Evolutionary conservation across 2,888 invertebrate species (phyloP).

Genomic region (Serripes groenlandicus): DNA sequence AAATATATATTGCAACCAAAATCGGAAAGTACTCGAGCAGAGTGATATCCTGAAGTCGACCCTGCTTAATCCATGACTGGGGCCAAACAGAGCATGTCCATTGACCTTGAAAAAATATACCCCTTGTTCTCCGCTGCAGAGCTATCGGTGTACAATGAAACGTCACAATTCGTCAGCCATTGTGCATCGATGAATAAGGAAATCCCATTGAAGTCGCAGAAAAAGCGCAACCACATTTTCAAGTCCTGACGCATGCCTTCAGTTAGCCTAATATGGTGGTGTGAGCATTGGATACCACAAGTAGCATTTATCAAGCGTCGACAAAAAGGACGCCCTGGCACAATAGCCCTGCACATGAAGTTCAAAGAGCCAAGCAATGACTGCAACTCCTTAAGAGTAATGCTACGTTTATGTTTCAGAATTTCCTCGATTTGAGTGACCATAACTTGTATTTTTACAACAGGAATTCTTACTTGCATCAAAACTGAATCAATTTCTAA

Average conservation of each 20-base stretch:
- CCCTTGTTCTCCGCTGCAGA: constrained; percentile 2
- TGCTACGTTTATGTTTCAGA: neutral
- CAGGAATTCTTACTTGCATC: constrained; percentile 26
- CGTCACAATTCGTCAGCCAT: constrained; percentile 10
- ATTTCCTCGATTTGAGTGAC: neutral
- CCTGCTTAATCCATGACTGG: neutral
- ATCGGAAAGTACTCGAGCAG: constrained; percentile 35
- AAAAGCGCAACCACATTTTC: neutral
- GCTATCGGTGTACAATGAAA: constrained; percentile 1
- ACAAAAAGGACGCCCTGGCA: constrained; percentile 46
- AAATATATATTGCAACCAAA: constrained; percentile 35
- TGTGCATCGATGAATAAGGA: constrained; percentile 42
- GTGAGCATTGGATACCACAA: neutral
- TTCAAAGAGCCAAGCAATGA: constrained; percentile 19
- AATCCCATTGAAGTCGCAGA: constrained; percentile 18
- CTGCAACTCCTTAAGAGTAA: constrained; percentile 17
- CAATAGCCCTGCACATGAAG: constrained; percentile 46
- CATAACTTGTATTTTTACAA: constrained; percentile 6
- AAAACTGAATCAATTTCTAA: constrained; percentile 33
- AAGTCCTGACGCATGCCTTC: constrained; percentile 10
- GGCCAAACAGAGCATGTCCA: constrained; percentile 15
- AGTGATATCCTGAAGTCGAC: constrained; percentile 14
- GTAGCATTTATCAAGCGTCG: constrained; percentile 29
- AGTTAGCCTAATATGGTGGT: neutral
- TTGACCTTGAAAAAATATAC: neutral